Base-by-base conservation (phyloP, 2,888 invertebrate species). In the Drosophila sordidula region DNA sequence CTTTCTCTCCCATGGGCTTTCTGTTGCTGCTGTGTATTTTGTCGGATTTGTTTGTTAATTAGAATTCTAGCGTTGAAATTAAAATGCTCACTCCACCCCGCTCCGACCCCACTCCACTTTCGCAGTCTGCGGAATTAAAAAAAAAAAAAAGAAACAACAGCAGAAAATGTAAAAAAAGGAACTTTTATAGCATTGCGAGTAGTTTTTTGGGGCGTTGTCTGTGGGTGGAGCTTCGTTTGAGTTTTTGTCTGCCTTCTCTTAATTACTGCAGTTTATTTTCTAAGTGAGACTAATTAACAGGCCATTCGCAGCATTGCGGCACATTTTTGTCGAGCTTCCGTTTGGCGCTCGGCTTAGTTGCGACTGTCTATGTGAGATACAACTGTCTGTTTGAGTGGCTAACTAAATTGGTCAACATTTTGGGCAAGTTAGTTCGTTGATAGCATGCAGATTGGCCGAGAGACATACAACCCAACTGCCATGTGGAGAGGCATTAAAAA, bases 201-300 rank as follows among this genome's bases (percentile, higher is more conserved):
- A 73, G 72, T 75, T 76, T 65, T 70, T 65, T 66, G 45, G 70
- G 66, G 74, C 67, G 63, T 64, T 59, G 55, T 25, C 57, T 58
- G 72, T 62, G 70, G 75, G 74, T 69, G 63, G 62, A 70, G 63
- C 57, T 56, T 29, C 38, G 54, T 56, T 65, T 47, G 45, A 63
- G 51, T 55, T 56, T 56, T 70, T 62, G 59, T 52, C 79, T 70
- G 86, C 76, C 79, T 61, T 68, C 86, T 82, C 90, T 91, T 91
- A 91, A 91, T 91, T 91, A 90, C 91, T 91, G 90, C 91, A 90
- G 91, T 91, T 91, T 91, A 91, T 91, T 91, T 91, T 91, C 91
- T 91, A 91, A 91, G 91, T 91, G 91, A 90, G 90, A 91, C 91
- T 91, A 91, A 91, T 91, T 91, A 91, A 90, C 90, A 89, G 90